phyloP scores from a whole-genome alignment of 1,140 invertebrate genomes.

The Euglossa dilemma region DNA sequence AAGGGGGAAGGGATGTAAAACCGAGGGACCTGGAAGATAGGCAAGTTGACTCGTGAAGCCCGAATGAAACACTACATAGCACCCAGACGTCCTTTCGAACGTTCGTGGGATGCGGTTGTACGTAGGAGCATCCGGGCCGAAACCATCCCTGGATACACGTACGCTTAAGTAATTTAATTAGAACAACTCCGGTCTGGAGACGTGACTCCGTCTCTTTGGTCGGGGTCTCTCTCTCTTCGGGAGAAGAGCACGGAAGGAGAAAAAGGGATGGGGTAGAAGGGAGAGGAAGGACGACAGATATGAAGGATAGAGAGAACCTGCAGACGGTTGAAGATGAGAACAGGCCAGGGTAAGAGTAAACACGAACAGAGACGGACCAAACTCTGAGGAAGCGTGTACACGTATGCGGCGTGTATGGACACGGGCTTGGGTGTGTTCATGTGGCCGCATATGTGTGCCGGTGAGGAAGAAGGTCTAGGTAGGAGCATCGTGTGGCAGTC shows the following conservation, averaged over 20 bases:
- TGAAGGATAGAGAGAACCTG: conserved; percentile 64
- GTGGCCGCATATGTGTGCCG: conserved; percentile 18
- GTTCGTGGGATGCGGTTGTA: conserved; percentile 56
- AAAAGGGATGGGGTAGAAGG: conserved; percentile 22
- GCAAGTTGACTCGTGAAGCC: conserved; percentile 54
- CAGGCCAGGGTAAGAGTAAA: conserved; percentile 64
- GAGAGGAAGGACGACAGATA: conserved; percentile 45
- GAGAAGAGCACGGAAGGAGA: conserved; percentile 42
- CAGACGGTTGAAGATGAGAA: conserved; percentile 64
- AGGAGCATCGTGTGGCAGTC: conserved; percentile 61
- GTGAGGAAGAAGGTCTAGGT: conserved; percentile 44
- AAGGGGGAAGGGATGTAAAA: conserved; percentile 32
- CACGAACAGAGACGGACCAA: conserved; percentile 57
- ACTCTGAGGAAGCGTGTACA: conserved; percentile 41
- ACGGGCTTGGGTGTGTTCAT: conserved; percentile 4
- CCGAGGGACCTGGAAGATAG: conserved; percentile 17
- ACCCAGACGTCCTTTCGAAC: conserved; percentile 55
- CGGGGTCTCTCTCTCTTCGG: conserved; percentile 57
- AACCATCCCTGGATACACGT: conserved; percentile 76
- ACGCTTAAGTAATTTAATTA: conserved; percentile 81
- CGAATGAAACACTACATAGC: conserved; percentile 56
- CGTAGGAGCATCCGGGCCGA: conserved; percentile 63
- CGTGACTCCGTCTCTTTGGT: conserved; percentile 78
- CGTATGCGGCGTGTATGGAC: not conserved
- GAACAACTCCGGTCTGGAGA: conserved; percentile 77